phyloP scores from a whole-genome alignment of 1,140 invertebrate species.

The Olivierus martensii region DNA sequence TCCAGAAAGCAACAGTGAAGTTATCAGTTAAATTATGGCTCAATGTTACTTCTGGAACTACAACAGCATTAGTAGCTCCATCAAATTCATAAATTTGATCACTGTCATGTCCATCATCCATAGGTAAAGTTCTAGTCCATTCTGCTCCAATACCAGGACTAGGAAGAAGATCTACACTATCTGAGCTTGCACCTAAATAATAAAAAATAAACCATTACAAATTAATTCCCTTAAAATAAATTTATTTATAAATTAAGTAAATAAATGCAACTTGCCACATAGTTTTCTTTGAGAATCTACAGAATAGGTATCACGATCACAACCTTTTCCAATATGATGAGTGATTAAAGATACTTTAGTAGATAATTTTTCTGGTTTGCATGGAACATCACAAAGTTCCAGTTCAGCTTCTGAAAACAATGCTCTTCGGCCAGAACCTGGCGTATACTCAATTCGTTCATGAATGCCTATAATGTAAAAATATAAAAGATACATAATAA shows the following conservation, averaged over 20 bases:
- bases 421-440: conserved; percentile 57
- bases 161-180: conserved; percentile 69
- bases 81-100: conserved; percentile 93
- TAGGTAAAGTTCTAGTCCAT: conserved; percentile 73
- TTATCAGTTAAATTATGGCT: conserved; percentile 53
- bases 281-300: conserved; percentile 79
- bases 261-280: conserved; percentile 45
- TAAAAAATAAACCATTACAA: background rate
- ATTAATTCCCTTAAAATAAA: too few species aligned
- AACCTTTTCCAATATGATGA: conserved; percentile 72
- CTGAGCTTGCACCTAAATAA: conserved; percentile 44
- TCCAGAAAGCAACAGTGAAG: conserved; percentile 84
- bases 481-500: too few species aligned
- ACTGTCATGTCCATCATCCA: conserved; percentile 73
- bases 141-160: conserved; percentile 57
- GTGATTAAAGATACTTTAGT: conserved; percentile 55
- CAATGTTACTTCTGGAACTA: conserved; percentile 47
- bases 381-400: conserved; percentile 68
- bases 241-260: too few species aligned
- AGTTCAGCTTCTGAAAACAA: conserved; percentile 73
- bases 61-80: conserved; percentile 66
- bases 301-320: conserved; percentile 82
- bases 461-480: conserved; percentile 44
- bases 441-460: conserved; percentile 79
- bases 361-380: conserved; percentile 44